These are phyloP conservation scores for Meloidogyne exigua DNA, from an alignment of 1,140 invertebrate genomes.

Conservation along the genomic window DNA sequence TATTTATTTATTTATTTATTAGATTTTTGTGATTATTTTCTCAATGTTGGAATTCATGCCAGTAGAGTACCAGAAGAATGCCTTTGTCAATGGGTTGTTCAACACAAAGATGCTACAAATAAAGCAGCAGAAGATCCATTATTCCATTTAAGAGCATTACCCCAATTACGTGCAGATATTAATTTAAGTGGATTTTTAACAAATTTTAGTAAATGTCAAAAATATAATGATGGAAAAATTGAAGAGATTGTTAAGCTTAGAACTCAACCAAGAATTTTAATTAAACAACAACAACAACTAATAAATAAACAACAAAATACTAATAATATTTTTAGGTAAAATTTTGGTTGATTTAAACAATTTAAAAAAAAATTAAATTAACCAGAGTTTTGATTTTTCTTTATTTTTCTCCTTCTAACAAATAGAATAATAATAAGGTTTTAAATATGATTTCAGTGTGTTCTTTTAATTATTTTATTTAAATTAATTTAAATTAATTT, in stretches of 20 bases:
- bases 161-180: slow-evolving; percentile 25
- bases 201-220: neutral
- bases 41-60: slow-evolving; percentile 39
- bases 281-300: neutral
- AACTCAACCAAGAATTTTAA: slow-evolving; percentile 12
- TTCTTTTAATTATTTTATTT: no score
- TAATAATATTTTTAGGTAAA: no score
- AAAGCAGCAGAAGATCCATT: slow-evolving; percentile 13
- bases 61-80: slow-evolving; percentile 50
- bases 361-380: no score
- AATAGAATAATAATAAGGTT: no score
- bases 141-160: slow-evolving; percentile 9
- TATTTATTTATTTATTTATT: slow-evolving; percentile 19
- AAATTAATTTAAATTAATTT: neutral
- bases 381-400: no score
- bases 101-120: slow-evolving; percentile 7
- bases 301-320: neutral
- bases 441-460: no score
- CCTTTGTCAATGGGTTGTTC: slow-evolving; percentile 40
- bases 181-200: slow-evolving; percentile 26
- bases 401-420: no score
- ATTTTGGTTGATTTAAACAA: no score
- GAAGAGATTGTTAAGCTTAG: slow-evolving; percentile 17
- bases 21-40: slow-evolving; percentile 63
- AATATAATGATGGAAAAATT: slow-evolving; percentile 18